These are phyloP conservation scores for Micrasema longulum DNA, from an alignment of 1,140 invertebrate species.

Conservation along the genomic window DNA sequence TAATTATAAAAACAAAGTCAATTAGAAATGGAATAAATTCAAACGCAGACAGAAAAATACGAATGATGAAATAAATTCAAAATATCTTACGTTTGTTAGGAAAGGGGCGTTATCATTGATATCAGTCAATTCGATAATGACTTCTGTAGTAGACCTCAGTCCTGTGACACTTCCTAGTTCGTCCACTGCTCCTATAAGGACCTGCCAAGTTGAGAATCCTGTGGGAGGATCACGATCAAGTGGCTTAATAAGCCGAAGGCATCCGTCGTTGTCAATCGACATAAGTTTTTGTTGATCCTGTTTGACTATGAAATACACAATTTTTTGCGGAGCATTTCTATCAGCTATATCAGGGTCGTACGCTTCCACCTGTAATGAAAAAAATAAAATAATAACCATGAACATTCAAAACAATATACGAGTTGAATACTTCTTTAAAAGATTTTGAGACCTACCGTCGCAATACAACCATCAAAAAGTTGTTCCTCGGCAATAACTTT, in stretches of 20 bases:
- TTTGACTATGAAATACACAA: slow-evolving; percentile 80
- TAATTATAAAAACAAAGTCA: slow-evolving; percentile 16
- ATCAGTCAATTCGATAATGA: slow-evolving; percentile 82
- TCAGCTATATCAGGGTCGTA: slow-evolving; percentile 89
- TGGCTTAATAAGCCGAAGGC: slow-evolving; percentile 79
- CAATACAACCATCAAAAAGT: slow-evolving; percentile 73
- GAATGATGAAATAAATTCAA: too few relatives aligned
- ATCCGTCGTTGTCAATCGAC: slow-evolving; percentile 79
- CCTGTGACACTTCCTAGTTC: slow-evolving; percentile 76
- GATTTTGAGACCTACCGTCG: slow-evolving; percentile 61
- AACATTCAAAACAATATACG: neutral
- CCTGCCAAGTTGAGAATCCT: slow-evolving; percentile 86
- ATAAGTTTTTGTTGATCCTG: slow-evolving; percentile 77
- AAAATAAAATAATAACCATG: neutral
- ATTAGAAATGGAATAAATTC: too few relatives aligned
- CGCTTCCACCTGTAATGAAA: slow-evolving; percentile 71
- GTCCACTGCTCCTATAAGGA: slow-evolving; percentile 86
- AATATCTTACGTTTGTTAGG: slow-evolving; percentile 76
- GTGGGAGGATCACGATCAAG: slow-evolving; percentile 89
- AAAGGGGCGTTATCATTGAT: slow-evolving; percentile 93
- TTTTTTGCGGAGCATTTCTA: slow-evolving; percentile 78
- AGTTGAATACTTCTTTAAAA: slow-evolving; percentile 1
- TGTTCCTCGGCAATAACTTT: slow-evolving; percentile 79
- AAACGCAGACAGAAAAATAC: too few relatives aligned
- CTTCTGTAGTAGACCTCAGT: slow-evolving; percentile 73